Evolutionary conservation across 2,113 vertebrate genomes (phyloP).

Genomic region (Galbula dea): DNA sequence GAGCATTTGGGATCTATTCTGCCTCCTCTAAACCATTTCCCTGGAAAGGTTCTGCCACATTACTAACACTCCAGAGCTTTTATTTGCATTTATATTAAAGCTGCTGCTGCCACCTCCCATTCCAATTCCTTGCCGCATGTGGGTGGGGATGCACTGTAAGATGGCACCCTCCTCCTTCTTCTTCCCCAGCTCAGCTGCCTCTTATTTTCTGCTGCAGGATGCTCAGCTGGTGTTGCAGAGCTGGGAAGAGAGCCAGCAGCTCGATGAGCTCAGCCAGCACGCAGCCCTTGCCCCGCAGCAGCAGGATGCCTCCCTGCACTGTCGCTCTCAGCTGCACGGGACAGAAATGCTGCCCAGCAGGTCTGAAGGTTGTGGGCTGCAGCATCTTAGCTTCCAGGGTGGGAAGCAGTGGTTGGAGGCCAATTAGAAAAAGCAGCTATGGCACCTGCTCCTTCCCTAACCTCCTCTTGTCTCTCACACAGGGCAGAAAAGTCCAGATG

Average conservation of each 20-base stretch:
- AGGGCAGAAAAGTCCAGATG: background rate
- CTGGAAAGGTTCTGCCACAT: background rate
- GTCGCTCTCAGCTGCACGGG: rapidly evolving
- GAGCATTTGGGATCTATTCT: background rate
- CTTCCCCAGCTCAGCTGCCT: background rate
- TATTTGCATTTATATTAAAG: slow-evolving; percentile 17
- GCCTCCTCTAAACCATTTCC: background rate
- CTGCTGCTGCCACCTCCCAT: background rate
- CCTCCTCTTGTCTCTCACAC: background rate
- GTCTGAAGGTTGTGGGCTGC: background rate
- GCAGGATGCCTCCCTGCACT: rapidly evolving
- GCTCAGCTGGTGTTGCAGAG: slow-evolving; percentile 35
- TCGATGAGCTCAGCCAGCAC: background rate
- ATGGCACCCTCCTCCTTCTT: background rate
- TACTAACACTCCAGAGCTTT: background rate
- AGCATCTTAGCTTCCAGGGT: rapidly evolving
- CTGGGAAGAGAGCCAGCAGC: slow-evolving; percentile 49
- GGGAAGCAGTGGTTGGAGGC: background rate
- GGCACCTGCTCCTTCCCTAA: background rate
- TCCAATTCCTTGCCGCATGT: background rate
- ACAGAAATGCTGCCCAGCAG: background rate
- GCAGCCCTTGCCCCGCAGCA: background rate
- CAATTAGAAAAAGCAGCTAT: background rate
- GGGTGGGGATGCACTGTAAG: background rate
- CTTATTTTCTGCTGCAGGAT: slow-evolving; percentile 18